Percentiles rank a stretch among this genome's conserved stretches.
Conservation (phyloP, 2,797 vertebrate genomes). For the Bryconaethiops microstoma region DNA sequence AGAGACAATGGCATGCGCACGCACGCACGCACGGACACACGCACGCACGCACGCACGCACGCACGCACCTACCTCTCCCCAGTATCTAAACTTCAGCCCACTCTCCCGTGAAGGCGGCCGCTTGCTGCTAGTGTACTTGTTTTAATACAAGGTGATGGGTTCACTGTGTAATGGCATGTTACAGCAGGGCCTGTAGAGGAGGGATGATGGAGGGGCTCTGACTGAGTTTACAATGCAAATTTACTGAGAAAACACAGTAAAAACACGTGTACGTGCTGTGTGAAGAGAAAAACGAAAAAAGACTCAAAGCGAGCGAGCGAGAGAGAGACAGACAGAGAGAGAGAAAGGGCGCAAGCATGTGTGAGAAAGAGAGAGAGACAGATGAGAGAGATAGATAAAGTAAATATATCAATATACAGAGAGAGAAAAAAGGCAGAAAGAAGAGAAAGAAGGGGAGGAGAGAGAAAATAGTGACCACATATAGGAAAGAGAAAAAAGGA, state of each 20-base stretch:
- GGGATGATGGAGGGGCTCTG: no score
- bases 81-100: neutral
- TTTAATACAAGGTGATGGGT: conserved; percentile 12
- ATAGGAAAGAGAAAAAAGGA: no score
- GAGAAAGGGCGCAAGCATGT: neutral
- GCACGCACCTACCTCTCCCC: neutral
- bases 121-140: neutral
- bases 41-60: conserved; percentile 37
- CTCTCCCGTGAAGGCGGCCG: neutral
- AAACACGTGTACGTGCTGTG: no score
- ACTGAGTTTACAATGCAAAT: conserved; percentile 16
- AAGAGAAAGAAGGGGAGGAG: no score
- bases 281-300: neutral
- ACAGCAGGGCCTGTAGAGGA: neutral
- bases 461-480: no score
- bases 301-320: neutral
- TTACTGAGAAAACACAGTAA: conserved; percentile 1
- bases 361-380: neutral
- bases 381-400: neutral
- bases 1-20: neutral
- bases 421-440: neutral
- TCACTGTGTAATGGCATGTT: conserved; percentile 24
- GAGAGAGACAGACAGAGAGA: conserved; percentile 29
- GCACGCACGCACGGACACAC: neutral
- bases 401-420: neutral